Evolutionary conservation across 2,888 invertebrate genomes (phyloP).

Genomic region (Herminia tarsipennalis): DNA sequence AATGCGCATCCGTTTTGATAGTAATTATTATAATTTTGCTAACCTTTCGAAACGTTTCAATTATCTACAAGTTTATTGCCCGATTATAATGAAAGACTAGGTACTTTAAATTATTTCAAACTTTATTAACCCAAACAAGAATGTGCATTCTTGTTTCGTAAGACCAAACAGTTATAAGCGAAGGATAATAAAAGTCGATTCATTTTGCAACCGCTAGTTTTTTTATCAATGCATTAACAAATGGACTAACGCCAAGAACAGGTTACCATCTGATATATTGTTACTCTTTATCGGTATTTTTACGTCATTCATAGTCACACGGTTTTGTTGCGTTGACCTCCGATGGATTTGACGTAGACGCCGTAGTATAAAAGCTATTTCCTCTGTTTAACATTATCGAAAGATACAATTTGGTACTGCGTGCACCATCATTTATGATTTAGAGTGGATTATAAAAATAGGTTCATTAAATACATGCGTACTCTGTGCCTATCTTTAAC

Average conservation of each 20-base stretch:
- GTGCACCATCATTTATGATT: neutral
- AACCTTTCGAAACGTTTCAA: conserved; percentile 28
- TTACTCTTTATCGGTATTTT: conserved; percentile 21
- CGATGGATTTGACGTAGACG: neutral
- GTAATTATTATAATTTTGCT: conserved; percentile 48
- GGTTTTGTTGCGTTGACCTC: conserved; percentile 12
- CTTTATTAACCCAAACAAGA: conserved; percentile 30
- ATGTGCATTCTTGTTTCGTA: conserved; percentile 11
- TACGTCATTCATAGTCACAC: conserved; percentile 25
- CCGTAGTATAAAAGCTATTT: conserved; percentile 13
- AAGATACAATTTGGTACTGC: neutral
- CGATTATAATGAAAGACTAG: conserved; percentile 29
- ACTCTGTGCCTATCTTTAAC: too few species aligned
- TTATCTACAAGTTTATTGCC: conserved; percentile 25
- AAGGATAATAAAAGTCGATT: conserved; percentile 5
- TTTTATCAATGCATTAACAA: conserved; percentile 17
- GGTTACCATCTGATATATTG: conserved; percentile 31
- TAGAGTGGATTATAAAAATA: too few species aligned
- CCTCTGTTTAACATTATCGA: neutral
- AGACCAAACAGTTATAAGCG: conserved; percentile 4
- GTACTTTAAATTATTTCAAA: conserved; percentile 27
- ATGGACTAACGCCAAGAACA: conserved; percentile 38
- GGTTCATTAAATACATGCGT: too few species aligned
- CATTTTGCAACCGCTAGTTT: conserved; percentile 4
- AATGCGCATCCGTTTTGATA: conserved; percentile 38